phyloP scores from a whole-genome alignment of 2,888 invertebrate species.

The Cabera pusaria region DNA sequence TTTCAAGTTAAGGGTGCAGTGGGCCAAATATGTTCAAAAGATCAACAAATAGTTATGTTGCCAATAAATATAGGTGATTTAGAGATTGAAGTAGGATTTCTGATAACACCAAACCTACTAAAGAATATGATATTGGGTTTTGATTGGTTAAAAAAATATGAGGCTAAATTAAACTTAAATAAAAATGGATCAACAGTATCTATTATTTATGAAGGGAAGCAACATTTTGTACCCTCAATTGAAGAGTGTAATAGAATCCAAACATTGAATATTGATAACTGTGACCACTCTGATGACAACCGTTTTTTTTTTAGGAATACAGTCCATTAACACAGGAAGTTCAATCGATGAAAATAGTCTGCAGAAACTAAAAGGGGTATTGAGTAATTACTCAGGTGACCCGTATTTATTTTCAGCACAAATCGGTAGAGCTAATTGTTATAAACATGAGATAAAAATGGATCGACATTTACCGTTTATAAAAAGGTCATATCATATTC shows the following conservation, averaged over 20 bases:
- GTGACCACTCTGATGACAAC: no score
- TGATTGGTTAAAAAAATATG: slow-evolving; percentile 6
- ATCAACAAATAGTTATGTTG: neutral
- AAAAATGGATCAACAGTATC: no score
- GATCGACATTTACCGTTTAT: slow-evolving; percentile 17
- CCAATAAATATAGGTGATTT: neutral
- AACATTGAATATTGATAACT: no score
- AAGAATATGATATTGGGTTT: neutral
- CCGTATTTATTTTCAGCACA: slow-evolving; percentile 7
- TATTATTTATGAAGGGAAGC: no score
- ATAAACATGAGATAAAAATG: slow-evolving; percentile 31
- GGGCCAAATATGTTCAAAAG: neutral
- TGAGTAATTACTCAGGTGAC: neutral
- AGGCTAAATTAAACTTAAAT: no score
- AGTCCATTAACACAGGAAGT: no score
- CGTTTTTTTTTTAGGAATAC: no score
- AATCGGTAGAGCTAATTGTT: slow-evolving; percentile 27
- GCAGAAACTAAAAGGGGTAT: no score
- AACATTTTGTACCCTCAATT: no score
- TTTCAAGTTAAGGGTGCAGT: no score
- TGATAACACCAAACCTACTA: neutral
- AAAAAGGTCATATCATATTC: slow-evolving; percentile 28
- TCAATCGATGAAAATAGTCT: no score
- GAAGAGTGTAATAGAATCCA: no score
- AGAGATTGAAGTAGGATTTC: neutral